Conservation (phyloP, 2,888 invertebrate genomes). For the Syritta pipiens region DNA sequence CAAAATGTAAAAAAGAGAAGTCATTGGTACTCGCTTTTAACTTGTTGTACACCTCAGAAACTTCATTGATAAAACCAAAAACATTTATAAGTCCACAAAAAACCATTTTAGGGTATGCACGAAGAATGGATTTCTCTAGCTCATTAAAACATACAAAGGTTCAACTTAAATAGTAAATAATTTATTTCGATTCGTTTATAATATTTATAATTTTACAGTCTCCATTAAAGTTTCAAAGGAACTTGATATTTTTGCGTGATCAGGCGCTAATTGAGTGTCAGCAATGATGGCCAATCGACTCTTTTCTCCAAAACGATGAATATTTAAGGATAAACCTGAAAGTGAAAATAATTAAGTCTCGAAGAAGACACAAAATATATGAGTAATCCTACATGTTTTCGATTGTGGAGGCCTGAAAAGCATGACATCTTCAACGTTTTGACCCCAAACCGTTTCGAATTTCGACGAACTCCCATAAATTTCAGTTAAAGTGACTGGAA, state of each 20-base stretch:
- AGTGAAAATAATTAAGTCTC: constrained; percentile 6
- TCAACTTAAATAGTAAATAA: constrained; percentile 36
- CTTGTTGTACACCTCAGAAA: too few species aligned
- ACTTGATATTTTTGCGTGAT: constrained; percentile 76
- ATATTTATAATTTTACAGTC: constrained; percentile 69
- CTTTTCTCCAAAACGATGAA: constrained; percentile 77
- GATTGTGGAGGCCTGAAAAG: constrained; percentile 78
- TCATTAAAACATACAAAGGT: background rate
- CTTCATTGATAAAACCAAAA: too few species aligned
- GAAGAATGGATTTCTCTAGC: background rate
- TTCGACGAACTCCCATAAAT: constrained; percentile 75
- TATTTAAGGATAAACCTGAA: constrained; percentile 76
- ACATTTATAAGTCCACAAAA: too few species aligned
- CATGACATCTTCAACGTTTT: constrained; percentile 76
- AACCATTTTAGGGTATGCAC: too few species aligned
- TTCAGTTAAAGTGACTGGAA: constrained; percentile 78
- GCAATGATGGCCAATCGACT: constrained; percentile 78
- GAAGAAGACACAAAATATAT: background rate
- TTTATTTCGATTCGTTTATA: constrained; percentile 31
- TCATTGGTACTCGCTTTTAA: too few species aligned
- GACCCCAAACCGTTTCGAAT: constrained; percentile 77
- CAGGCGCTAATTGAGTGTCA: constrained; percentile 77
- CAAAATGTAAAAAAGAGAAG: constrained; percentile 22
- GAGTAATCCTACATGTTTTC: constrained; percentile 75
- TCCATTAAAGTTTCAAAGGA: constrained; percentile 77